Base-by-base conservation (phyloP, 1,140 invertebrate genomes). In the Cepaea nemoralis region DNA sequence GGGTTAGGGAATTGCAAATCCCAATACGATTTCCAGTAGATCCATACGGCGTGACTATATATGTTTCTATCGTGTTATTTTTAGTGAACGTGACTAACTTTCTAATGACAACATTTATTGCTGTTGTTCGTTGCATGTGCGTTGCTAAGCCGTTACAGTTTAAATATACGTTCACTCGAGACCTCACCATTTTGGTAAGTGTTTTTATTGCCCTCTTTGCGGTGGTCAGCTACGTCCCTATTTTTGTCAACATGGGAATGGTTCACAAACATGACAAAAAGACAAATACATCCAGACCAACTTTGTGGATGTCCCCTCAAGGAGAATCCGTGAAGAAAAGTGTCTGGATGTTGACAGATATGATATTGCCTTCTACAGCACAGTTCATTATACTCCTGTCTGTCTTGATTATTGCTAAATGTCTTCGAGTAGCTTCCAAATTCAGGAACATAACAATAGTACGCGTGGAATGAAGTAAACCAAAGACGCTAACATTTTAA, bases 71-170 rank as follows among this genome's bases (percentile, higher is more conserved):
- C 39, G 27, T 45, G 19, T 14, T 31, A 10, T 10, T 45, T 12
- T 5, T 74, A 14, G n/a, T 48, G 27, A 27, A 45, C 39, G 45
- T 45, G 2, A 16, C 12, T 40, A 45, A 12, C 24, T 2, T 6
- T 27, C 10, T 74, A 8, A 45, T 27, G 5, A 76, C 74, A 27
- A 63, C 33, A 24, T 76, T 59, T 42, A 3, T 76, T 8, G 31
- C 74, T 14, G 74, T 76, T 55, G 48, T 19, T 14, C n/a, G 55
- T 24, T 76, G 74, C n/a, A 31, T 76, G 48, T 76, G 74, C 35
- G 74, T 76, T 22, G 42, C 48, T 6, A 33, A 16, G 35, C 74
- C 74, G 6, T 19, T 76, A 14, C 31, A 63, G 19, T 76, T 76
- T 42, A 55, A 59, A 48, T 8, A 76, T 35, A 45, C 19, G 16